A percentile compares a stretch with the other conserved stretches of the same genome.
Conservation (phyloP, 2,797 vertebrate genomes). For the Ptychadena robeensis region DNA sequence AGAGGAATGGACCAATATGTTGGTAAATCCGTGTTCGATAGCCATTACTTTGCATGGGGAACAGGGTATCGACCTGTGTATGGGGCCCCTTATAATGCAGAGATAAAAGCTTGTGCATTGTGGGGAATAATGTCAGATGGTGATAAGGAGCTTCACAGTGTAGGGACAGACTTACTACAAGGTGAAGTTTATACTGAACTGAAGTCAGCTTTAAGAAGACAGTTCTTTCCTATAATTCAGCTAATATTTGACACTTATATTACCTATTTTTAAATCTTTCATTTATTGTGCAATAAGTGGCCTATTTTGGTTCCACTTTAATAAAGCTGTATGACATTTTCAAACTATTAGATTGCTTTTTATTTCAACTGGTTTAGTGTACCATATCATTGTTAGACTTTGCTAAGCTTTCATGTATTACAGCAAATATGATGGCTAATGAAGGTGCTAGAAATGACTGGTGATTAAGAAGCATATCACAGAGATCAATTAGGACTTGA, state of each 20-base stretch:
- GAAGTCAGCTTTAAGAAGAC: background rate
- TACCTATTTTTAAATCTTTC: background rate
- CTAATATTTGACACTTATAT: background rate
- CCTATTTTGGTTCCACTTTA: background rate
- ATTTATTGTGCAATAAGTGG: background rate
- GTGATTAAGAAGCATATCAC: conserved; percentile 21
- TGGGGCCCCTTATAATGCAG: no score
- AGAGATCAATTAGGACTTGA: conserved; percentile 26
- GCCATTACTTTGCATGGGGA: no score
- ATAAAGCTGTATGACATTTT: background rate
- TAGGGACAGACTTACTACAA: no score
- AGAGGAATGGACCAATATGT: no score
- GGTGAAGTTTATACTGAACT: no score
- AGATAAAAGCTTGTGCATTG: no score
- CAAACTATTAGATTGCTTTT: background rate
- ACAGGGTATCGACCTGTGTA: no score
- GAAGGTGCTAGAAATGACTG: conserved; percentile 9
- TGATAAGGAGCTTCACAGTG: no score
- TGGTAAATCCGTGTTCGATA: no score
- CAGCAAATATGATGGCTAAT: conserved; percentile 3
- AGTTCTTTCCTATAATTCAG: background rate
- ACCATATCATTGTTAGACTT: background rate
- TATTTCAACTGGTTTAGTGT: background rate
- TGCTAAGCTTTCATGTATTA: conserved; percentile 13
- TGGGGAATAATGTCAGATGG: no score